These are phyloP conservation scores for Actinia tenebrosa DNA, from an alignment of 64 coral and sea anemone genomes.

Conservation along the genomic window DNA sequence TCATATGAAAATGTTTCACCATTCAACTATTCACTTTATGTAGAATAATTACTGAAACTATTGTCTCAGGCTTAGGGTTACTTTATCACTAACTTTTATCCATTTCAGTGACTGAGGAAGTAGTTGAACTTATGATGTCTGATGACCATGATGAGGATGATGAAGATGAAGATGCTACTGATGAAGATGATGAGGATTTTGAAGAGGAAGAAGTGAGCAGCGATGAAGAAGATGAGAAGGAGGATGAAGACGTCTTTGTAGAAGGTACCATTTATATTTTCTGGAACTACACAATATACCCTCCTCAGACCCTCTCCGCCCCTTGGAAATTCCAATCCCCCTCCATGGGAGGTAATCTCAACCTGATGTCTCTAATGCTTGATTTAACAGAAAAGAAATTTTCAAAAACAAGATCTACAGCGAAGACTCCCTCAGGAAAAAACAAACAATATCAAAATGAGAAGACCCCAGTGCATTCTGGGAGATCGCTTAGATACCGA, in stretches of 20 bases:
- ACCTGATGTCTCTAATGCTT: too few species aligned
- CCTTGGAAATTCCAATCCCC: too few species aligned
- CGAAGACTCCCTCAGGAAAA: background rate
- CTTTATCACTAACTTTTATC: too few species aligned
- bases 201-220: background rate
- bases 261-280: background rate
- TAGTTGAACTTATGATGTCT: background rate
- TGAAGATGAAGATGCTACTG: background rate
- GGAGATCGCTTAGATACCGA: background rate
- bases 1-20: too few species aligned
- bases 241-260: background rate
- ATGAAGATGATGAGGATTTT: background rate
- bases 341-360: too few species aligned
- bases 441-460: background rate
- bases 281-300: background rate
- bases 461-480: background rate
- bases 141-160: constrained; percentile 10
- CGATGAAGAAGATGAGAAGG: background rate
- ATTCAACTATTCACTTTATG: too few species aligned
- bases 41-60: too few species aligned
- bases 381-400: background rate
- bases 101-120: constrained; percentile 15
- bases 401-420: background rate
- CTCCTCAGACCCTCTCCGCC: too few species aligned
- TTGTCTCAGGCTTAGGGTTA: too few species aligned